Conservation (phyloP, 2,113 vertebrate genomes). For the Propithecus coquereli region DNA sequence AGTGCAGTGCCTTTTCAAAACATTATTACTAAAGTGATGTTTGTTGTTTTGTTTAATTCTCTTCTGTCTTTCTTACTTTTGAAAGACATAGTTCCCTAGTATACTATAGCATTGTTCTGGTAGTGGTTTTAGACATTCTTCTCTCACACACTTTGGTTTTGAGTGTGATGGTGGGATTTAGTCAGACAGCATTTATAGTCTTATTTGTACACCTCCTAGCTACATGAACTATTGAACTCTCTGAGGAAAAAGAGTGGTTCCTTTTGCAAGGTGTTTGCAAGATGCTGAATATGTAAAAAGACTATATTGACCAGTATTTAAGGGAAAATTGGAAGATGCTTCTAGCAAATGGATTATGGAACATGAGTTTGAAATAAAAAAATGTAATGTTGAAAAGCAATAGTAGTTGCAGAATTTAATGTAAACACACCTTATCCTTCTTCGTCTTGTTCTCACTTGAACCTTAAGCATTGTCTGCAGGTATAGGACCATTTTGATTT, state of each 20-base stretch:
- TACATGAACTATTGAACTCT: background rate
- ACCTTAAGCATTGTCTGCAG: background rate
- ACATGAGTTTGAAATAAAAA: background rate
- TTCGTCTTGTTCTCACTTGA: background rate
- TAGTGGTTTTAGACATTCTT: background rate
- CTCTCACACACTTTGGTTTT: background rate
- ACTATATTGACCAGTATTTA: background rate
- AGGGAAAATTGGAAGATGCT: background rate
- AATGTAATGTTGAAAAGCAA: background rate
- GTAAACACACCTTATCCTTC: background rate
- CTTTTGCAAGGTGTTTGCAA: slow-evolving; percentile 5
- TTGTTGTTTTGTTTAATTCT: background rate
- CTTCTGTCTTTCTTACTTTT: background rate
- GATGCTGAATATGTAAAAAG: background rate
- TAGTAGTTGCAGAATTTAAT: background rate
- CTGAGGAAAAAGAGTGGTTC: background rate
- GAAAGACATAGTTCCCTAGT: background rate
- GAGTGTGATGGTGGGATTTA: background rate
- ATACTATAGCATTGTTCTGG: background rate
- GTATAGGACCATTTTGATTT: background rate
- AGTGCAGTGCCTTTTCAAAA: slow-evolving; percentile 10
- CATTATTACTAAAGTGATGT: background rate
- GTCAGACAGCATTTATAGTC: background rate
- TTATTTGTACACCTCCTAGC: background rate
- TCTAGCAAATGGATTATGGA: background rate